Evolutionary conservation across 1,140 invertebrate genomes (phyloP), one percentile per base, ranked within the genome.

Genomic region (Drosophila setifemur): DNA sequence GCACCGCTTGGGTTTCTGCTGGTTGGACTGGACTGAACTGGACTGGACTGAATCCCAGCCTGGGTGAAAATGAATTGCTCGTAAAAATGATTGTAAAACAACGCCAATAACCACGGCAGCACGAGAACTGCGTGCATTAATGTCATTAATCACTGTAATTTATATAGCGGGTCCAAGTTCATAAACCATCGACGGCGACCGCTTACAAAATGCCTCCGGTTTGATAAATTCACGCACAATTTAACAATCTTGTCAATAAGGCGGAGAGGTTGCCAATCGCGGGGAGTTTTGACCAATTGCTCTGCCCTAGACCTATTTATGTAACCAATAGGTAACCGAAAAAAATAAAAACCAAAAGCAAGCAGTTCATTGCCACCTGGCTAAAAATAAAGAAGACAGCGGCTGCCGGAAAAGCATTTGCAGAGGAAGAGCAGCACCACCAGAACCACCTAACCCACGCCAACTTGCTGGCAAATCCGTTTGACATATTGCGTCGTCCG

Each of bases 81-180:
- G 79, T 83, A 85, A 83, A 85, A 79, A 44, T 61, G 69, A 82
- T 79, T 83, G 79, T 83, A 79, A 83, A 72, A 83, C 79, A 83
- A 74, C 79, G 60, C 54, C 70, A 66, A 77, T 54, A 69, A 76
- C 52, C 63, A 69, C 60, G 29, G 40, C 72, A 26, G 53, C 45
- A 18, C 78, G 61, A 71, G 50, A 83, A 74, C 79, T 85, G 79
- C 79, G 81, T 85, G 79, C 81, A 86, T n/a, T 81, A 85, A 79
- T 81, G 58, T 61, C 79, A 85, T 85, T 81, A 86, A 86, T 85
- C 79, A 85, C 76, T 70, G 47, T 86, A 86, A 85, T 85, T 86
- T 85, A 85, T 85, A 86, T 86, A 61, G 71, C 33, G 49, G 66
- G 72, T 43, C 52, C 37, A 55, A 44, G 61, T 79, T 73, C 71